Evolutionary conservation across 2,113 vertebrate genomes (phyloP), one percentile per base, ranked within the genome.

Genomic region (Pardalotus punctatus): DNA sequence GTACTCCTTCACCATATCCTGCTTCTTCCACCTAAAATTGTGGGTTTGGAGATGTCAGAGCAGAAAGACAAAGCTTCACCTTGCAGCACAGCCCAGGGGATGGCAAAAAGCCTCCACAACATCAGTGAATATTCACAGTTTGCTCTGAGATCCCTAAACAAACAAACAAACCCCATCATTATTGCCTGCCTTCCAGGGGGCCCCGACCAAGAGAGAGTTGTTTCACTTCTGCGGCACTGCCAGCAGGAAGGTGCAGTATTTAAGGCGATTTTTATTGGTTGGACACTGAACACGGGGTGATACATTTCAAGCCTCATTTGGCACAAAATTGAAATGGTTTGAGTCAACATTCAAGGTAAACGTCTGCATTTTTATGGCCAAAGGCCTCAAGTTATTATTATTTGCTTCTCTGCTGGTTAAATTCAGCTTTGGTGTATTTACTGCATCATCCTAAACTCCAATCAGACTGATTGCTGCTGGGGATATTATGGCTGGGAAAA

Each of bases 301-400:
- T 96, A 95, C 88, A 97, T 96, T 98, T 97, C 96, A 95, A 96
- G 97, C 86, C 97, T 97, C 95, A 97, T 97, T 97, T 97, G 91
- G 94, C 71, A 94, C 92, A 93, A 96, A 97, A 97, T 93, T 96
- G 94, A 95, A 93, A 95, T 56, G 94, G 85, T 96, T 96, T 97
- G 96, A 97, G 92, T 97, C 94, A 94, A 97, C 95, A 95, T 90
- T 96, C 96, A 96, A 97, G 94, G 96, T 95, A 97, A 96, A 97
- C 10, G 53, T 51, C 94, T 96, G 89, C 81, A 86, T 97, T 93
- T 98, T 98, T 96, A 98, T 90, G 91, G 90, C 80, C 88, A 74
- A 86, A 94, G 93, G 61, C 72, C 89, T 88, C 76, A 33, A 93
- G 81, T 95, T 86, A 69, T 77, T 89, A 77, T 92, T 97, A 96